phyloP scores from a whole-genome alignment of 2,888 invertebrate species.

The Caenorhabditis sp. region DNA sequence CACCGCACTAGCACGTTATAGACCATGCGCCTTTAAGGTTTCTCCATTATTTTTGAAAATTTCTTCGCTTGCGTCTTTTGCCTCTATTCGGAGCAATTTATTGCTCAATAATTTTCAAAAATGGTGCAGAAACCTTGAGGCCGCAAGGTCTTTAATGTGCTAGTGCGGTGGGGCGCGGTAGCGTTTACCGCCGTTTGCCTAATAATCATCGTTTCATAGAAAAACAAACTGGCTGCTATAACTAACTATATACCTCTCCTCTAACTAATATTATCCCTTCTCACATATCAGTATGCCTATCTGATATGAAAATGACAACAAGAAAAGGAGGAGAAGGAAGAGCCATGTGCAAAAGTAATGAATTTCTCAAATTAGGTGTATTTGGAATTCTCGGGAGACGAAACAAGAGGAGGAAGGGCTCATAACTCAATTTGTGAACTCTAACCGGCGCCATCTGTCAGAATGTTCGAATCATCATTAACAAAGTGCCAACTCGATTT shows the following conservation, averaged over 20 bases:
- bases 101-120: too few relatives aligned
- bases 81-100: too few relatives aligned
- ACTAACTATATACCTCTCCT: slow-evolving; percentile 3
- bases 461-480: slow-evolving; percentile 61
- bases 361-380: slow-evolving; percentile 55
- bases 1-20: too few relatives aligned
- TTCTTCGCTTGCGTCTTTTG: too few relatives aligned
- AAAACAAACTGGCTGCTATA: too few relatives aligned
- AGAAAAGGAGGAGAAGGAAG: not conserved
- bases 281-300: not conserved
- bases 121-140: too few relatives aligned
- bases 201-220: too few relatives aligned
- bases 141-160: too few relatives aligned
- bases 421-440: slow-evolving; percentile 58
- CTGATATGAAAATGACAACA: slow-evolving; percentile 20
- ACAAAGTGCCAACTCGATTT: slow-evolving; percentile 56
- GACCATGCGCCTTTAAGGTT: too few relatives aligned
- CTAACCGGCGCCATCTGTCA: slow-evolving; percentile 56
- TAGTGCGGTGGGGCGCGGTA: too few relatives aligned
- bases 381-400: slow-evolving; percentile 40
- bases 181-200: too few relatives aligned
- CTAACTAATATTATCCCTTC: not conserved
- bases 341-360: slow-evolving; percentile 27
- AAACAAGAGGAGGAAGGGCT: slow-evolving; percentile 36
- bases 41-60: too few relatives aligned